Evolutionary conservation across 2,888 invertebrate species (phyloP).

Genomic region (Crepidodera aurea): DNA sequence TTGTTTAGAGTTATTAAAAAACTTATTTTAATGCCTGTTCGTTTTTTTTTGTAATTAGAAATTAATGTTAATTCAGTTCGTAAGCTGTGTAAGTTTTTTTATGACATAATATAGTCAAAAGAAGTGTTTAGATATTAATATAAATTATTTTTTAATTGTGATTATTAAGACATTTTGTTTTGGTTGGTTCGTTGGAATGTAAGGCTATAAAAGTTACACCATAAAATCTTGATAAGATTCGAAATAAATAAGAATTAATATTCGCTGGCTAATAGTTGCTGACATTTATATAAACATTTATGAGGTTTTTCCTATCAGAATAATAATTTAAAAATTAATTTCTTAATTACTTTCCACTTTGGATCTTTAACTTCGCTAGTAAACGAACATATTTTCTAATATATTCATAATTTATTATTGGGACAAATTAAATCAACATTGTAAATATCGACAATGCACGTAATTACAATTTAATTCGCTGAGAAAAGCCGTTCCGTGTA

Average conservation of each 20-base stretch:
- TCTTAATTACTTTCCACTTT: too few relatives aligned
- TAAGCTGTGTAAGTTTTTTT: not conserved
- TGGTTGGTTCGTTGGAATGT: conserved; percentile 1
- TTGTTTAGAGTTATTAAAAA: conserved; percentile 14
- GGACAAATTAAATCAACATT: too few relatives aligned
- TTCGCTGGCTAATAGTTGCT: conserved; percentile 2
- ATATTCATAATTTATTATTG: too few relatives aligned
- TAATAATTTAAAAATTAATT: not conserved
- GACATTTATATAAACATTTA: conserved; percentile 11
- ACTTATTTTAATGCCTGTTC: conserved; percentile 7
- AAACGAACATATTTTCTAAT: too few relatives aligned
- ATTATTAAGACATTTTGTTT: conserved; percentile 10
- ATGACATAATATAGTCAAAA: not conserved
- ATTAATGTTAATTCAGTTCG: conserved; percentile 11
- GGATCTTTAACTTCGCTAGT: too few relatives aligned
- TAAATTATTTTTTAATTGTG: conserved; percentile 15
- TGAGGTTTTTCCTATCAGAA: not conserved
- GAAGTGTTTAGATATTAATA: conserved; percentile 12
- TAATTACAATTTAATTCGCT: too few relatives aligned
- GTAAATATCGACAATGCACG: too few relatives aligned
- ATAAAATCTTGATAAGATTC: conserved; percentile 9
- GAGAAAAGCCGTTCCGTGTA: too few relatives aligned
- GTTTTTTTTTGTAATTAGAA: conserved; percentile 14
- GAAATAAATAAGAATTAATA: conserved; percentile 1
- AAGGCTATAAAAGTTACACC: conserved; percentile 1